Evolutionary conservation across 2,888 invertebrate species (phyloP).

Genomic region (Xestia c-nigrum): DNA sequence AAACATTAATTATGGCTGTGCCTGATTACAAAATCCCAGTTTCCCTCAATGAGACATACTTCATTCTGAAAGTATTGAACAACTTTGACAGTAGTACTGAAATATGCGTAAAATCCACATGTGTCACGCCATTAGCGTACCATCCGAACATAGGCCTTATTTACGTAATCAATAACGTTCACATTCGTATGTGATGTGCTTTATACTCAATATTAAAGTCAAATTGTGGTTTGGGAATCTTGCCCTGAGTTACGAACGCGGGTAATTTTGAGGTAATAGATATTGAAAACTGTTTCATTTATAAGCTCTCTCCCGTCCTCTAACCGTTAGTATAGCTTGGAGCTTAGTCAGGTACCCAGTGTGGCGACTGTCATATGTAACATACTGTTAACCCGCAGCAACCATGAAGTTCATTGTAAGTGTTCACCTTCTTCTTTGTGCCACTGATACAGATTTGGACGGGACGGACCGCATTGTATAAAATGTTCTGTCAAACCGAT

Average conservation of each 20-base stretch:
- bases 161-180: background rate
- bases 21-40: background rate
- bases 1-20: background rate
- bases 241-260: no score
- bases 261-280: background rate
- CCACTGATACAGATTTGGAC: background rate
- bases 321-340: background rate
- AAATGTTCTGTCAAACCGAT: background rate
- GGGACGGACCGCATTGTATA: background rate
- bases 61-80: background rate
- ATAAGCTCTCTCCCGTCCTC: background rate
- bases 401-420: conserved; percentile 9
- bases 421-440: background rate
- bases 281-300: background rate
- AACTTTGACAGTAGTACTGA: background rate
- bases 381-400: background rate
- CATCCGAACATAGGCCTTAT: background rate
- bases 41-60: background rate
- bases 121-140: background rate
- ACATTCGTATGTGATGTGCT: background rate
- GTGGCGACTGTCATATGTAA: background rate
- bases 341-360: background rate
- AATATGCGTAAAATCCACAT: background rate
- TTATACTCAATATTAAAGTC: background rate
- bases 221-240: background rate